Percentiles rank a stretch among this genome's conserved stretches.
Conservation (phyloP, 2,113 vertebrate species). For the Zosterops lateralis region DNA sequence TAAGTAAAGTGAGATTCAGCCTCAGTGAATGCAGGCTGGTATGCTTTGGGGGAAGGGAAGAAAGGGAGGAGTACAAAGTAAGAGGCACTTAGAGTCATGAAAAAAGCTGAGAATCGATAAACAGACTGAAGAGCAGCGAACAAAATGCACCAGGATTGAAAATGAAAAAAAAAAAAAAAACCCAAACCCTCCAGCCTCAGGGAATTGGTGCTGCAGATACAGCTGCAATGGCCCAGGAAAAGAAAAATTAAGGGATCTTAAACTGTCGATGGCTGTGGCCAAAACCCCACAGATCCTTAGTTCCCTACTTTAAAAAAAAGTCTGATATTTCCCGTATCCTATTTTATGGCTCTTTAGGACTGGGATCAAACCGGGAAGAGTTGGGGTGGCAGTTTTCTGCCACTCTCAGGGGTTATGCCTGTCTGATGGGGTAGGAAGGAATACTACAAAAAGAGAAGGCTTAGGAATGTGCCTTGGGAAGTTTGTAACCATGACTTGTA, state of each 20-base stretch:
- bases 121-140: background rate
- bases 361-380: background rate
- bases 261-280: background rate
- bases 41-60: background rate
- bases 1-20: conserved; percentile 13
- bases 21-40: background rate
- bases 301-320: background rate
- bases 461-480: background rate
- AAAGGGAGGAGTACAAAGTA: background rate
- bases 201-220: background rate
- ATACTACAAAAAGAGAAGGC: background rate
- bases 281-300: background rate
- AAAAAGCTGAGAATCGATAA: conserved; percentile 37
- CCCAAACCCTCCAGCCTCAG: background rate
- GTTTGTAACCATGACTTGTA: background rate
- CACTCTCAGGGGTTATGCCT: background rate
- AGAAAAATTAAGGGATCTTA: background rate
- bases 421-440: background rate
- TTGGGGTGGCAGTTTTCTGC: background rate
- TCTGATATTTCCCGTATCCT: background rate
- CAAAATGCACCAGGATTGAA: background rate
- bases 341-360: background rate
- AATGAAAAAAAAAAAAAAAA: background rate
- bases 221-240: background rate
- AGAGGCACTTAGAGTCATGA: conserved; percentile 6